Evolutionary conservation across 2,113 vertebrate species (phyloP), one percentile per base, ranked within the genome.

Genomic region (Brachyistius frenatus): DNA sequence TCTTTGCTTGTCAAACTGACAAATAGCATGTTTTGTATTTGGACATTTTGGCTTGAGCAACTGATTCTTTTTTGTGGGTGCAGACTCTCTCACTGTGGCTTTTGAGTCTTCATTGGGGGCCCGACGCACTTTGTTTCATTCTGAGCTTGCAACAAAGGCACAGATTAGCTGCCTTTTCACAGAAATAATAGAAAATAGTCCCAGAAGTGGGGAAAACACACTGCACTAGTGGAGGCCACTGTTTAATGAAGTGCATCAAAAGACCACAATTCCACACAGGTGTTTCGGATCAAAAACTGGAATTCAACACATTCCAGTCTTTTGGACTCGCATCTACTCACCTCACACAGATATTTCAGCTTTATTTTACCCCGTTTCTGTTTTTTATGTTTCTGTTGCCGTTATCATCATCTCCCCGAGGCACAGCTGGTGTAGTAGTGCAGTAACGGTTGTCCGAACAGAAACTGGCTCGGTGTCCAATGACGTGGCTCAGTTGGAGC

Each of bases 351-450:
- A 66, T 73, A 36, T 60, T 68, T 30, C 11, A 36, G 36, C 32
- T 41, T 54, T 72, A 39, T 64, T 37, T 31, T 1, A 23, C 23
- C 23, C 23, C 23, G 23, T 13, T 70, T 62, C 44, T 30, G 36
- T 58, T 30, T 66, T 66, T 63, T 52, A 2, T 72, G 63, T 46
- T 66, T 69, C 13, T 46, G 11, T 64, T 76, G 46, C 49, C 69
- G 76, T 85, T 50, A 73, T 74, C 66, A 58, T 73, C 66, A 32
- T 77, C 46, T 81, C 65, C 69, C 81, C 0, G 31, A 85, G 80
- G 73, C 84, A 61, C 91, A 93, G 89, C 91, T 91, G 87, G 73
- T 80, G 76, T 80, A 66, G 78, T 79, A 46, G 61, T 71, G 66
- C 49, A 70, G 80, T 80, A 87, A 87, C 64, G 57, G 66, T 87